These are phyloP conservation scores for Tetropium fuscum DNA, from an alignment of 2,888 invertebrate species.

Conservation along the genomic window DNA sequence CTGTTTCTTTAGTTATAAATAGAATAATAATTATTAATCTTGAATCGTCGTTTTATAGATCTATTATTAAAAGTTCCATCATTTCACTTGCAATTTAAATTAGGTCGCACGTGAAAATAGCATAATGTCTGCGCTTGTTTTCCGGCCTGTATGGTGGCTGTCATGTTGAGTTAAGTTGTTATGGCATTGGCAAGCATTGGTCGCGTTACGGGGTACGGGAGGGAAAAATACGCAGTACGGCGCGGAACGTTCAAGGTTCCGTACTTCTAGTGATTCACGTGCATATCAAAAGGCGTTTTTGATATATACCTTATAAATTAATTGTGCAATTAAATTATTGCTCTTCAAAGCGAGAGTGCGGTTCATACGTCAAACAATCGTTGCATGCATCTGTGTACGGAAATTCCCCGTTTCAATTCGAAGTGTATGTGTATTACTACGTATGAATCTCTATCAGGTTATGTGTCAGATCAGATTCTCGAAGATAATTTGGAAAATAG, in stretches of 20 bases:
- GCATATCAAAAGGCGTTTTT: neutral
- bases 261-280: slow-evolving; percentile 16
- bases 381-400: slow-evolving; percentile 50
- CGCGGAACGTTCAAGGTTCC: slow-evolving; percentile 8
- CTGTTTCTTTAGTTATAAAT: too few species aligned
- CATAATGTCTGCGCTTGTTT: neutral
- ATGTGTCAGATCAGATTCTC: slow-evolving; percentile 49
- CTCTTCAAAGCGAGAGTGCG: slow-evolving; percentile 11
- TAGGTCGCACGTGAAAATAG: too few species aligned
- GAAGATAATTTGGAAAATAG: slow-evolving; percentile 48
- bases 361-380: slow-evolving; percentile 13
- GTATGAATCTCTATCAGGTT: slow-evolving; percentile 55
- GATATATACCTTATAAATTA: slow-evolving; percentile 1
- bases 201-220: slow-evolving; percentile 3
- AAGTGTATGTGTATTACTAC: slow-evolving; percentile 54
- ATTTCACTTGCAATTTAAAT: too few species aligned
- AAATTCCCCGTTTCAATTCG: slow-evolving; percentile 35
- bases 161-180: neutral
- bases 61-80: too few species aligned
- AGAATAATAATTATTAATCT: too few species aligned
- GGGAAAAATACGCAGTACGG: slow-evolving; percentile 19
- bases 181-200: too few species aligned
- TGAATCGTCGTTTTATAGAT: too few species aligned
- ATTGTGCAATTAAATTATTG: slow-evolving; percentile 3
- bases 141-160: slow-evolving; percentile 15